phyloP scores from a whole-genome alignment of 2,113 vertebrate species.

The Siphamia tubifer region DNA sequence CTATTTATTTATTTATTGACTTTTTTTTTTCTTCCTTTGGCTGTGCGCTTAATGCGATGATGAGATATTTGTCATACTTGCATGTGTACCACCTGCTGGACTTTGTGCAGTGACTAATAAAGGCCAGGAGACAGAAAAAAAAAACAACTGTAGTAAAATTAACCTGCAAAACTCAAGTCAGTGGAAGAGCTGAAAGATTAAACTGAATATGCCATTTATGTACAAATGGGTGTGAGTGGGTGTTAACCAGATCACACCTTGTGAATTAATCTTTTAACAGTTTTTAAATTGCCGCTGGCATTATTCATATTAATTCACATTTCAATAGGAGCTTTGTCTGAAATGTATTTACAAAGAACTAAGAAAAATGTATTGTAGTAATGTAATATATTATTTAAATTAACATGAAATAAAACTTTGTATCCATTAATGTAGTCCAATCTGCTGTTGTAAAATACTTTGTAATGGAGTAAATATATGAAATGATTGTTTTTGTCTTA shows the following conservation, averaged over 20 bases:
- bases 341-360: constrained; percentile 22
- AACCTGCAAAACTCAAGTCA: background rate
- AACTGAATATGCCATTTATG: too few relatives aligned
- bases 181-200: background rate
- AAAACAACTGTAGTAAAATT: background rate
- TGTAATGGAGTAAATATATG: constrained; percentile 36
- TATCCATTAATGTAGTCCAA: background rate
- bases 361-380: background rate
- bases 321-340: constrained; percentile 51
- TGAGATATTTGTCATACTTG: background rate
- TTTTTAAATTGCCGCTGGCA: background rate
- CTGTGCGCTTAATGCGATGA: background rate
- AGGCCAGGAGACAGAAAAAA: background rate
- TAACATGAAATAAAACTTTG: background rate
- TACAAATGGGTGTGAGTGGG: constrained; percentile 13
- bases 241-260: constrained; percentile 15
- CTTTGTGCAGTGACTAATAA: background rate
- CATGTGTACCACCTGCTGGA: background rate
- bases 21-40: background rate
- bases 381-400: background rate
- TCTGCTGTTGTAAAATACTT: constrained; percentile 11
- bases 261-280: background rate
- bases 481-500: background rate
- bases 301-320: constrained; percentile 46
- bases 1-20: background rate